A percentile compares a stretch with the other conserved stretches of the same genome.
phyloP scores from a whole-genome alignment of 2,888 invertebrate genomes.

The Cephus pygmeus region DNA sequence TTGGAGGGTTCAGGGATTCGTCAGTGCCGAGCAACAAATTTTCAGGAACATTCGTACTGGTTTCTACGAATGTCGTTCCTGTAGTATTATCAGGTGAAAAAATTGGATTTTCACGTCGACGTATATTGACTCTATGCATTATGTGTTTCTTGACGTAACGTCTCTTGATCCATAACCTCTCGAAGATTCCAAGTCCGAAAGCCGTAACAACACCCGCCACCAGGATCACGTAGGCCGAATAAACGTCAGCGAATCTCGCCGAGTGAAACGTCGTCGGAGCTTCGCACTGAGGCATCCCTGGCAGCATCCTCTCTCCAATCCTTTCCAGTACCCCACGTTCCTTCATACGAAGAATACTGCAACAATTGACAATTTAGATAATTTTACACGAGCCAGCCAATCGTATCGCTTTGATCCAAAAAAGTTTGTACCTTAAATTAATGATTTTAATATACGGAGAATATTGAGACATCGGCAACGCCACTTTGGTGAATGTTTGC shows the following conservation, averaged over 20 bases:
- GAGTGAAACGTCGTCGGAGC: constrained; percentile 71
- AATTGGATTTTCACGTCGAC: neutral
- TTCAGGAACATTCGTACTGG: neutral
- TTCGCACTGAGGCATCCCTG: constrained; percentile 70
- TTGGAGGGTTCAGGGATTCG: neutral
- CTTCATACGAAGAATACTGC: constrained; percentile 62
- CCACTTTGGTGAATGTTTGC: constrained; percentile 70
- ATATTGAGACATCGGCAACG: constrained; percentile 70
- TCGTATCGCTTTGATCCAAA: neutral
- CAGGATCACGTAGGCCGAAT: constrained; percentile 69
- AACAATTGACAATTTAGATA: constrained; percentile 10
- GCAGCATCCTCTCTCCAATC: constrained; percentile 58
- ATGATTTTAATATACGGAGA: constrained; percentile 73
- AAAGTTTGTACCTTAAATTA: constrained; percentile 67
- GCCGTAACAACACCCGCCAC: constrained; percentile 64
- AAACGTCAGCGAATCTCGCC: constrained; percentile 71
- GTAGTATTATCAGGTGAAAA: neutral
- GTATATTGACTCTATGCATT: neutral
- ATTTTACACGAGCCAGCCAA: neutral
- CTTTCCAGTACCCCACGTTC: constrained; percentile 61
- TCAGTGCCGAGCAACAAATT: neutral
- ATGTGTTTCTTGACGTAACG: constrained; percentile 22
- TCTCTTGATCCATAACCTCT: constrained; percentile 54
- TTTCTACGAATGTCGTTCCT: neutral
- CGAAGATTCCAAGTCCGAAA: constrained; percentile 49